Conservation (phyloP, 2,888 invertebrate genomes). For the Tetanocera ferruginea region DNA sequence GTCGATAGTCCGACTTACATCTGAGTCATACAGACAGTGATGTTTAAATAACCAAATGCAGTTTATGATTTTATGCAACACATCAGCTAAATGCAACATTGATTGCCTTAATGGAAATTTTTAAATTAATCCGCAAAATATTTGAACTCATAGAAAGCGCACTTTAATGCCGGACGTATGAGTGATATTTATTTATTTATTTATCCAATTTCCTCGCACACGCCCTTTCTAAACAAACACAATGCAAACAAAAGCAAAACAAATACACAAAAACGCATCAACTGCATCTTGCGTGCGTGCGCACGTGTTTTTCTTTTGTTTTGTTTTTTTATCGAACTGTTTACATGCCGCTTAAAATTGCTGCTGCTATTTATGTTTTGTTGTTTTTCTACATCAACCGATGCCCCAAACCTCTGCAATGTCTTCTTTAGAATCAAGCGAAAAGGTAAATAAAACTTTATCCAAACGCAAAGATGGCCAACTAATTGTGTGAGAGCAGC, state of each 20-base stretch:
- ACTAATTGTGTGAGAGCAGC: no score
- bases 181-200: neutral
- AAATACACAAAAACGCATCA: neutral
- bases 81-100: no score
- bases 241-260: neutral
- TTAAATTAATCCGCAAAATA: no score
- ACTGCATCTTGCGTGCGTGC: neutral
- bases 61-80: no score
- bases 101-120: no score
- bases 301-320: neutral
- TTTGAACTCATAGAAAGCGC: neutral
- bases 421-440: no score
- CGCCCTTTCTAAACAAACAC: conserved; percentile 9
- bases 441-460: no score
- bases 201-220: neutral
- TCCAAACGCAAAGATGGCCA: no score
- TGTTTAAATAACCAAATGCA: no score
- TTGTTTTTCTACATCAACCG: neutral
- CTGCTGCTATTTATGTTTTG: neutral
- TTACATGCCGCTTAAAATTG: neutral
- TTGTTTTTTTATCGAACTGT: neutral
- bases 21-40: no score
- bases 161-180: neutral
- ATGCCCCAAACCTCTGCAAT: no score
- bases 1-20: no score